A percentile compares a stretch with the other conserved stretches of the same genome.
phyloP scores from a whole-genome alignment of 1,140 invertebrate species.

The Solen grandis region DNA sequence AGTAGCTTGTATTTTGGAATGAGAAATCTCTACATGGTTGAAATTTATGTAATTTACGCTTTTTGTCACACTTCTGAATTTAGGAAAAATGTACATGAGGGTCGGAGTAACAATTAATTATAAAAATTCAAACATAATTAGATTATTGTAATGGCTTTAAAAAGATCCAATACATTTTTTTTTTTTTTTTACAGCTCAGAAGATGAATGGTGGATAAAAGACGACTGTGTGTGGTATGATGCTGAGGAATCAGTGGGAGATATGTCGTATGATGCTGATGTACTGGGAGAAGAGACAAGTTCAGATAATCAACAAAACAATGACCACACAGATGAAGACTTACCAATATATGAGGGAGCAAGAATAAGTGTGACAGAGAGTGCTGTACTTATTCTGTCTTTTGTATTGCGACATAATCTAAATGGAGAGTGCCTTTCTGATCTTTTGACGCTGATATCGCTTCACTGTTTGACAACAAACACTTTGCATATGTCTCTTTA shows the following conservation, averaged over 20 bases:
- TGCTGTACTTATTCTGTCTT: conserved; percentile 1
- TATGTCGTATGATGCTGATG: too few species aligned
- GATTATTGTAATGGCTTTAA: too few species aligned
- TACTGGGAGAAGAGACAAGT: too few species aligned
- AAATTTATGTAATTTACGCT: too few species aligned
- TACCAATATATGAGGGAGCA: conserved; percentile 4
- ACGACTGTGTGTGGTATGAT: not conserved
- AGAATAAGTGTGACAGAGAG: not conserved
- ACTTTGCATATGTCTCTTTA: not conserved
- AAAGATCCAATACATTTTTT: too few species aligned
- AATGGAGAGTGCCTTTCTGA: not conserved
- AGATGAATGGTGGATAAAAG: not conserved
- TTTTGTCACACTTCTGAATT: too few species aligned
- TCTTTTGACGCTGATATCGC: not conserved
- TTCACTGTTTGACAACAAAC: conserved; percentile 3
- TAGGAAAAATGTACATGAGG: too few species aligned
- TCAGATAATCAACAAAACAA: not conserved
- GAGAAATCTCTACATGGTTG: too few species aligned
- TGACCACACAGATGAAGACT: not conserved
- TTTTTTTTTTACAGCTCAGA: not conserved
- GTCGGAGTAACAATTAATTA: too few species aligned
- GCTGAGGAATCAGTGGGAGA: not conserved
- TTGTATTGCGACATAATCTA: not conserved
- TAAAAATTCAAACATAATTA: too few species aligned
- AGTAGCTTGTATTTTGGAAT: too few species aligned